A percentile compares a stretch with the other conserved stretches of the same genome.
Conservation (phyloP, 2,888 invertebrate species). For the Allolobophora icterica region DNA sequence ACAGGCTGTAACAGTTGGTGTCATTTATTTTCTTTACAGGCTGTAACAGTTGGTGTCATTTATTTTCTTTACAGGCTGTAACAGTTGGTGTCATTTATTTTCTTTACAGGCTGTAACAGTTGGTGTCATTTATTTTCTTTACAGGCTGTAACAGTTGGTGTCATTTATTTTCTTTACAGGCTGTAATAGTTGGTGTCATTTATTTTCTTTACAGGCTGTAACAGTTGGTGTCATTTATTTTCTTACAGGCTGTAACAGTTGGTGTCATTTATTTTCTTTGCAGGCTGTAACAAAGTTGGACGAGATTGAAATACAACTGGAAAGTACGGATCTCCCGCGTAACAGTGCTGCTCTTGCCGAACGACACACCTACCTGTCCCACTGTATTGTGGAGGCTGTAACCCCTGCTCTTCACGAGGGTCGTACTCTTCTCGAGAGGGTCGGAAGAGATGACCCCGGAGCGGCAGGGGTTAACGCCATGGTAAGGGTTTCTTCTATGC, state of each 20-base stretch:
- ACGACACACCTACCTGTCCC: constrained; percentile 74
- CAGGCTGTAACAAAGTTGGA: constrained; percentile 77
- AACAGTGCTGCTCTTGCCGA: constrained; percentile 75
- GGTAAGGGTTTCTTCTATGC: constrained; percentile 53
- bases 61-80: constrained; percentile 69
- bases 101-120: constrained; percentile 72
- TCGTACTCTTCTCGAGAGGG: constrained; percentile 75
- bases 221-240: constrained; percentile 68
- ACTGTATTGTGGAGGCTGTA: constrained; percentile 74
- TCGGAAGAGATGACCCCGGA: constrained; percentile 72
- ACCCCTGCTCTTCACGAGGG: constrained; percentile 76
- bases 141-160: constrained; percentile 75
- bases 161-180: constrained; percentile 65
- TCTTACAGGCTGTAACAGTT: constrained; percentile 71
- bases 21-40: constrained; percentile 65
- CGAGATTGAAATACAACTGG: constrained; percentile 77
- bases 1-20: constrained; percentile 75
- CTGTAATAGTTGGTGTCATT: constrained; percentile 71
- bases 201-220: constrained; percentile 69
- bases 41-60: constrained; percentile 71
- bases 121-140: constrained; percentile 62
- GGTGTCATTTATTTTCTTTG: neutral
- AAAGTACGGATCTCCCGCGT: constrained; percentile 72
- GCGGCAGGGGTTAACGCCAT: constrained; percentile 69
- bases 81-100: constrained; percentile 68